Evolutionary conservation across 1,140 invertebrate species (phyloP).

Genomic region (Yoshiicerus persimilis): DNA sequence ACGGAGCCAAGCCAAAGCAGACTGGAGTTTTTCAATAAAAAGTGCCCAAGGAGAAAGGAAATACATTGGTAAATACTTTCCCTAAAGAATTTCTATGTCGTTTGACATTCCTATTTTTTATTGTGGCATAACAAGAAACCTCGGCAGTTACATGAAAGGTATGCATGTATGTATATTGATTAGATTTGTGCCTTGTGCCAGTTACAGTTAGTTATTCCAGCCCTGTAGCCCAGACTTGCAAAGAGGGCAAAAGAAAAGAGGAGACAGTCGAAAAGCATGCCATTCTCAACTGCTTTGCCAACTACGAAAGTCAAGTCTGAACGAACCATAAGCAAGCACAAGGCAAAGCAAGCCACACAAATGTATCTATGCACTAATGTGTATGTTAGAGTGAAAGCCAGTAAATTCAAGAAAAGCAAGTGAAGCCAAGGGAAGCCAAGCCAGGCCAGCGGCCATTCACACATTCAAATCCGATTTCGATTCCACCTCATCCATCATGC

Average conservation of each 20-base stretch:
- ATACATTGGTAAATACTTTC: conserved; percentile 1
- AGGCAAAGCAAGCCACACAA: neutral
- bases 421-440: neutral
- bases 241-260: neutral
- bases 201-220: neutral
- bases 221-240: neutral
- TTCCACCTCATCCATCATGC: conserved; percentile 31
- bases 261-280: neutral
- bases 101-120: conserved; percentile 21
- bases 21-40: neutral
- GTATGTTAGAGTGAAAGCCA: neutral
- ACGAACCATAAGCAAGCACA: neutral
- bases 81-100: neutral
- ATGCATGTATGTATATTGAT: conserved; percentile 6
- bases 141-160: conserved; percentile 1
- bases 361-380: neutral
- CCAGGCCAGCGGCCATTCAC: neutral
- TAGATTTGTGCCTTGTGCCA: conserved; percentile 4
- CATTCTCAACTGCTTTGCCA: neutral
- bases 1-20: neutral
- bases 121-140: conserved; percentile 19
- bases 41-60: neutral
- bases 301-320: neutral
- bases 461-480: conserved; percentile 21
- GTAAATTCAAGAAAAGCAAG: neutral